Evolutionary conservation across 1,140 invertebrate genomes (phyloP).

Genomic region (Parasteatoda tepidariorum): DNA sequence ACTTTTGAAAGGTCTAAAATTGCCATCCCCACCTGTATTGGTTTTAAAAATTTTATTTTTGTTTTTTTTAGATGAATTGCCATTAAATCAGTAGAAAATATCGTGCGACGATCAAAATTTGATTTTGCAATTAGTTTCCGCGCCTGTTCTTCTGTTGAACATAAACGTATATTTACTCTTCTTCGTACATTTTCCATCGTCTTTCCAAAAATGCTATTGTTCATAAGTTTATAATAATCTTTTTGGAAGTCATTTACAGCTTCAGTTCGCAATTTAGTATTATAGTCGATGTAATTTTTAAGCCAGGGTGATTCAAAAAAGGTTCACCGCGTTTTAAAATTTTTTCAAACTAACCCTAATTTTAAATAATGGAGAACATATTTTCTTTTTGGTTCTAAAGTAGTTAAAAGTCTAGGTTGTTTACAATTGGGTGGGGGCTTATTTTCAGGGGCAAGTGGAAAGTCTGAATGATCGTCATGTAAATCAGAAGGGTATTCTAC

Average conservation of each 20-base stretch:
- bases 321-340: neutral
- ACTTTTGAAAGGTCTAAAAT: neutral
- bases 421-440: neutral
- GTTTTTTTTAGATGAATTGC: slow-evolving; percentile 36
- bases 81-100: neutral
- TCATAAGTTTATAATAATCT: slow-evolving; percentile 13
- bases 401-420: neutral
- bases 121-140: neutral
- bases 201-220: slow-evolving; percentile 6
- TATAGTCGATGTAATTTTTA: slow-evolving; percentile 6
- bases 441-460: slow-evolving; percentile 10
- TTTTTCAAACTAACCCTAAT: neutral
- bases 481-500: neutral
- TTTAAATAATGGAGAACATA: slow-evolving; percentile 10
- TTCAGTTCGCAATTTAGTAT: neutral
- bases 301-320: neutral
- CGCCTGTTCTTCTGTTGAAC: slow-evolving; percentile 4
- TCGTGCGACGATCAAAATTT: neutral
- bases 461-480: slow-evolving; percentile 6
- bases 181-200: slow-evolving; percentile 21
- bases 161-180: neutral
- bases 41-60: neutral
- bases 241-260: slow-evolving; percentile 21
- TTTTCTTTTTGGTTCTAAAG: neutral
- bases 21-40: neutral